A percentile compares a stretch with the other conserved stretches of the same genome.
These are phyloP conservation scores for Odontamblyopus lacepedii DNA, from an alignment of 2,797 vertebrate species.

Conservation along the genomic window DNA sequence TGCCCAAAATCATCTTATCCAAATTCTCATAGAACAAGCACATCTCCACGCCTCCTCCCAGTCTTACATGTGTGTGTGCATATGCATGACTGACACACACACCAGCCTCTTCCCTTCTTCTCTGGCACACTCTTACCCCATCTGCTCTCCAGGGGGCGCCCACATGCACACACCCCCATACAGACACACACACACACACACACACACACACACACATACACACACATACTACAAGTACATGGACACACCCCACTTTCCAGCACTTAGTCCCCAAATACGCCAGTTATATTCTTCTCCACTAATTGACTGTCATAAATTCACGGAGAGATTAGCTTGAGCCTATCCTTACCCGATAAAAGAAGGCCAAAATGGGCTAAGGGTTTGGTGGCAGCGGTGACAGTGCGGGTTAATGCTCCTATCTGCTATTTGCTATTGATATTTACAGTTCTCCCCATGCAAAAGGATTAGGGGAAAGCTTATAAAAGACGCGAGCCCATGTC, in stretches of 20 bases:
- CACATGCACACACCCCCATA: constrained; percentile 64
- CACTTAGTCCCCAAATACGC: constrained; percentile 37
- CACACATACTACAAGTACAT: constrained; percentile 51
- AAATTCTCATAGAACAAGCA: constrained; percentile 28
- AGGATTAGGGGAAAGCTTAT: constrained; percentile 80
- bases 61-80: constrained; percentile 56
- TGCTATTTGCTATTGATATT: constrained; percentile 86
- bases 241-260: constrained; percentile 32
- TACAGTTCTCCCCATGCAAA: constrained; percentile 67
- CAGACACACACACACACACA: constrained; percentile 61
- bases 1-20: constrained; percentile 39
- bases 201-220: constrained; percentile 50
- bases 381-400: constrained; percentile 33
- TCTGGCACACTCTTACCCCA: constrained; percentile 73
- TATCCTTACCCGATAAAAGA: constrained; percentile 70
- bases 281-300: constrained; percentile 75
- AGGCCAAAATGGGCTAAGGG: constrained; percentile 54
- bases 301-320: constrained; percentile 81
- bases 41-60: constrained; percentile 15
- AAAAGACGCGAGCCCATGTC: constrained; percentile 64
- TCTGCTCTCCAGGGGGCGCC: constrained; percentile 76
- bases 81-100: constrained; percentile 61
- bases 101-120: constrained; percentile 60
- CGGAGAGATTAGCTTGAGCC: constrained; percentile 77
- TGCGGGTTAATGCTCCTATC: constrained; percentile 57